A percentile compares a stretch with the other conserved stretches of the same genome.
Evolutionary conservation across 2,888 invertebrate species (phyloP).

Genomic region (Ennomos quercinarius): DNA sequence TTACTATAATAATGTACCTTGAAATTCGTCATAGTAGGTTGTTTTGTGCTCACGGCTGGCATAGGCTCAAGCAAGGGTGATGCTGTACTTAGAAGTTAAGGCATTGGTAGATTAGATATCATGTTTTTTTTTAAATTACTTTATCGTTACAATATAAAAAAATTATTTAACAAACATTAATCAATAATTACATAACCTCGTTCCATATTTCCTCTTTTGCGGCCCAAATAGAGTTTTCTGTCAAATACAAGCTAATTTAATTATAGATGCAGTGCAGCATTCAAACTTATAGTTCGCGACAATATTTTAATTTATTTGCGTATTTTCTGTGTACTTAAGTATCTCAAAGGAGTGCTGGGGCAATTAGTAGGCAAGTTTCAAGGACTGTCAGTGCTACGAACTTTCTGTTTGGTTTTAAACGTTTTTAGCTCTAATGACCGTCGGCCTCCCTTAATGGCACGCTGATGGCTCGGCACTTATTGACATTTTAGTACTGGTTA

Average conservation of each 20-base stretch:
- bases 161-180: no score
- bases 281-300: slow-evolving; percentile 22
- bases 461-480: slow-evolving; percentile 61
- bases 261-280: slow-evolving; percentile 1
- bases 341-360: slow-evolving; percentile 48
- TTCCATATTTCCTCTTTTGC: no score
- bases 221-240: neutral
- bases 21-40: no score
- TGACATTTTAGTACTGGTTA: slow-evolving; percentile 63
- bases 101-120: no score
- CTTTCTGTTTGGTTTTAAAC: slow-evolving; percentile 74
- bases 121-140: no score
- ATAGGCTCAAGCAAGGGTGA: no score
- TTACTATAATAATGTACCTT: no score
- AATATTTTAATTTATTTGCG: slow-evolving; percentile 41
- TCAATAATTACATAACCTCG: no score
- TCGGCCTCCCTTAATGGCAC: slow-evolving; percentile 58
- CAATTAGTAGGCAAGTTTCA: slow-evolving; percentile 50
- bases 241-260: no score
- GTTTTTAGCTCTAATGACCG: slow-evolving; percentile 77
- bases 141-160: no score
- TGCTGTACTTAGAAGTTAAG: no score
- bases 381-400: slow-evolving; percentile 62
- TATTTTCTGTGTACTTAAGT: slow-evolving; percentile 56
- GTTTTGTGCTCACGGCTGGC: no score